A percentile compares a stretch with the other conserved stretches of the same genome.
These are phyloP conservation scores for Leuciscus waleckii DNA, from an alignment of 2,797 vertebrate species.

Conservation along the genomic window DNA sequence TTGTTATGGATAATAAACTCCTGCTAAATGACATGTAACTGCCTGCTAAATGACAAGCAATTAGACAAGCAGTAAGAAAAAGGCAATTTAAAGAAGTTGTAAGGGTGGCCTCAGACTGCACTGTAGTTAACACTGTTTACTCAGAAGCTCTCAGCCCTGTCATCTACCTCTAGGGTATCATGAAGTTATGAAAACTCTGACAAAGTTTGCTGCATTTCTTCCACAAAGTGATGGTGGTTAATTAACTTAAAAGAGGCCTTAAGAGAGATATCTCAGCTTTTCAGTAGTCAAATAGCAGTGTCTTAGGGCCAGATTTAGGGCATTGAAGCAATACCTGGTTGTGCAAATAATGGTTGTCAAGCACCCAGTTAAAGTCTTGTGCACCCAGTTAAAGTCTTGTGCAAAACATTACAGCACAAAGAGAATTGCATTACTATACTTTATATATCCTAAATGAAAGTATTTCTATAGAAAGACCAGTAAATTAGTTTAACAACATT, in stretches of 20 bases:
- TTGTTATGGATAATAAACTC: constrained; percentile 33
- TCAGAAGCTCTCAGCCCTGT: not conserved
- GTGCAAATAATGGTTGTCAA: no score
- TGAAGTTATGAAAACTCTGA: not conserved
- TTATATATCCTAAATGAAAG: not conserved
- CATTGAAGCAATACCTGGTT: not conserved
- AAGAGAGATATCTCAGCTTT: not conserved
- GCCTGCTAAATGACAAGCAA: constrained; percentile 34
- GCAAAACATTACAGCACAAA: no score
- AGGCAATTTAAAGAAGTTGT: constrained; percentile 16
- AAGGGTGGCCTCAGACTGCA: not conserved
- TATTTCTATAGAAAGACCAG: not conserved
- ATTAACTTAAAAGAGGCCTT: not conserved
- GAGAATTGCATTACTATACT: not conserved
- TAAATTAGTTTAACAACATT: not conserved
- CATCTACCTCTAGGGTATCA: not conserved
- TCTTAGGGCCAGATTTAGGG: not conserved
- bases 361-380: not conserved
- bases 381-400: not conserved
- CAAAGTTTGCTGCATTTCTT: not conserved
- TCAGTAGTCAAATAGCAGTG: not conserved
- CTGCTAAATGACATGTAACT: constrained; percentile 31
- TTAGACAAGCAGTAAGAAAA: constrained; percentile 31
- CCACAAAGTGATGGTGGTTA: not conserved
- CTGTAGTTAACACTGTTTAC: not conserved